These are phyloP conservation scores for Yoshiicerus persimilis DNA, from an alignment of 1,140 invertebrate genomes.

Conservation along the genomic window DNA sequence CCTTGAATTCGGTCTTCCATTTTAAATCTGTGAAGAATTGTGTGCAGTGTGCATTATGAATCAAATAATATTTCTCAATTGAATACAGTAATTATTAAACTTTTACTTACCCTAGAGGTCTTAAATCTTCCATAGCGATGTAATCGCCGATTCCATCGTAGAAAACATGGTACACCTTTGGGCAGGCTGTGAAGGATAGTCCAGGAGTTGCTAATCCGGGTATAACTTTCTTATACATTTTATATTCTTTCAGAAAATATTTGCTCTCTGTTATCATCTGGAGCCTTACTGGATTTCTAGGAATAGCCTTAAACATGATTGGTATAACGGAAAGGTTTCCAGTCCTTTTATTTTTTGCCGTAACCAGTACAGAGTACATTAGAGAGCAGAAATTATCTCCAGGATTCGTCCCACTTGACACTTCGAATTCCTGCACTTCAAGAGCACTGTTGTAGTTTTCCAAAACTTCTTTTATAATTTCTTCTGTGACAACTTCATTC, in stretches of 20 bases:
- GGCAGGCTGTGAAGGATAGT: background rate
- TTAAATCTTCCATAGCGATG: constrained; percentile 32
- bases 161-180: background rate
- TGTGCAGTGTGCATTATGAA: no score
- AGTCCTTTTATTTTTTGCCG: background rate
- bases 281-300: constrained; percentile 21
- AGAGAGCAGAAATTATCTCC: constrained; percentile 29
- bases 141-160: background rate
- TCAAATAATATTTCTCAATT: no score
- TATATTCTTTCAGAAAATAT: background rate
- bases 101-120: background rate
- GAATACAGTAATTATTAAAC: no score
- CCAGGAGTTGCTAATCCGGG: background rate
- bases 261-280: background rate
- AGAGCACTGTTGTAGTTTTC: background rate
- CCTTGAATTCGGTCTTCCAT: constrained; percentile 4
- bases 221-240: constrained; percentile 26
- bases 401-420: background rate
- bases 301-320: constrained; percentile 29
- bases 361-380: constrained; percentile 29
- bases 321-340: background rate
- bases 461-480: constrained; percentile 11
- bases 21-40: constrained; percentile 22
- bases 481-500: background rate
- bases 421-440: background rate